phyloP scores from a whole-genome alignment of 2,888 invertebrate species.

The Cenopis cana region DNA sequence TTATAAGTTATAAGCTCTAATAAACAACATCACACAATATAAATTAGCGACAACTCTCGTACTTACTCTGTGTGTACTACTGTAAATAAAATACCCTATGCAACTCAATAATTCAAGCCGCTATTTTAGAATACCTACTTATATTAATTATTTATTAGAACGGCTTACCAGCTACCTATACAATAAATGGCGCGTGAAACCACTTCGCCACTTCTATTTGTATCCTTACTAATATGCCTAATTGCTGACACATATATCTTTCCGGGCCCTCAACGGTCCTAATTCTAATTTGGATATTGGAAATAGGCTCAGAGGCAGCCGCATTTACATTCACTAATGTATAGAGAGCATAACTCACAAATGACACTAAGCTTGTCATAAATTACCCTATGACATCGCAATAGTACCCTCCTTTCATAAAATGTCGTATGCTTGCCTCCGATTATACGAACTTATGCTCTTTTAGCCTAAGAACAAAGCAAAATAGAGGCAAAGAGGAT shows the following conservation, averaged over 20 bases:
- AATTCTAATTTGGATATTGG: slow-evolving; percentile 37
- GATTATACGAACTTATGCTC: background rate
- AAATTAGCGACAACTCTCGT: no score
- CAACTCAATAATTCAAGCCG: no score
- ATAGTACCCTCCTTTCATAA: slow-evolving; percentile 48
- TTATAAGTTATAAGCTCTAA: no score
- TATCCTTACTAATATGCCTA: no score
- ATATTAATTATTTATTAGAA: no score
- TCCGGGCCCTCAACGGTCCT: slow-evolving; percentile 1
- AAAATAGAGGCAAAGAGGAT: slow-evolving; percentile 7
- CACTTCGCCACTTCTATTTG: no score
- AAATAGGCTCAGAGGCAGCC: slow-evolving; percentile 33
- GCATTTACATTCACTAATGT: slow-evolving; percentile 35
- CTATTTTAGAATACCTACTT: no score
- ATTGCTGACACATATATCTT: background rate
- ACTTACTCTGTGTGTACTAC: no score
- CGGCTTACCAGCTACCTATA: no score
- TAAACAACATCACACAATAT: no score
- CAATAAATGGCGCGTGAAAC: no score
- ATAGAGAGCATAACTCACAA: slow-evolving; percentile 62
- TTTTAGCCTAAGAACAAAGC: background rate
- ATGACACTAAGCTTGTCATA: slow-evolving; percentile 69
- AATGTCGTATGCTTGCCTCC: background rate
- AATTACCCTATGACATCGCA: slow-evolving; percentile 74
- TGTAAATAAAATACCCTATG: no score